Conservation (phyloP, 2,797 vertebrate genomes). For the Lutjanus campechanus region DNA sequence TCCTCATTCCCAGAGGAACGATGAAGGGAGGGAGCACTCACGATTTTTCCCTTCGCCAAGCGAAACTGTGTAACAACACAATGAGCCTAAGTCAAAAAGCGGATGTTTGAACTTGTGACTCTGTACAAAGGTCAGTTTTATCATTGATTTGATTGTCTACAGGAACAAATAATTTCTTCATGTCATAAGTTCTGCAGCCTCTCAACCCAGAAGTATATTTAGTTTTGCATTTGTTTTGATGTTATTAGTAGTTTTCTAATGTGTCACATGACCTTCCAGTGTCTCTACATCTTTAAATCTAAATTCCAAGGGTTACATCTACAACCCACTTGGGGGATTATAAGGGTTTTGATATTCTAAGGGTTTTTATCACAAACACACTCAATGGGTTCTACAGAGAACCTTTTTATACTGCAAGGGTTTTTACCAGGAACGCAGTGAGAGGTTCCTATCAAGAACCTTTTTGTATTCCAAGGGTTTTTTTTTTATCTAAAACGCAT, state of each 20-base stretch:
- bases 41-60: background rate
- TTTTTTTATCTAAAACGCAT: too few relatives aligned
- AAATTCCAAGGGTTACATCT: too few relatives aligned
- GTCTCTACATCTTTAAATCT: background rate
- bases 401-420: too few relatives aligned
- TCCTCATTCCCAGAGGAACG: slow-evolving; percentile 20
- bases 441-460: too few relatives aligned
- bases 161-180: background rate
- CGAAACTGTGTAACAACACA: slow-evolving; percentile 1
- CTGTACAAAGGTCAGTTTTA: background rate
- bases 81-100: background rate
- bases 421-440: too few relatives aligned
- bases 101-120: slow-evolving; percentile 20
- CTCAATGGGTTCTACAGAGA: too few relatives aligned
- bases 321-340: too few relatives aligned
- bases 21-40: background rate
- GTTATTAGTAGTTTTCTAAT: background rate
- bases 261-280: background rate
- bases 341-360: too few relatives aligned
- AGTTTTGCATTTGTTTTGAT: background rate
- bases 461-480: too few relatives aligned
- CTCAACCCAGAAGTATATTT: background rate
- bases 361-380: too few relatives aligned
- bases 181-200: background rate
- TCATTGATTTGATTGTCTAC: background rate